A percentile compares a stretch with the other conserved stretches of the same genome.
These are phyloP conservation scores for Brachymystax lenok DNA, from an alignment of 2,797 vertebrate genomes.

Conservation along the genomic window DNA sequence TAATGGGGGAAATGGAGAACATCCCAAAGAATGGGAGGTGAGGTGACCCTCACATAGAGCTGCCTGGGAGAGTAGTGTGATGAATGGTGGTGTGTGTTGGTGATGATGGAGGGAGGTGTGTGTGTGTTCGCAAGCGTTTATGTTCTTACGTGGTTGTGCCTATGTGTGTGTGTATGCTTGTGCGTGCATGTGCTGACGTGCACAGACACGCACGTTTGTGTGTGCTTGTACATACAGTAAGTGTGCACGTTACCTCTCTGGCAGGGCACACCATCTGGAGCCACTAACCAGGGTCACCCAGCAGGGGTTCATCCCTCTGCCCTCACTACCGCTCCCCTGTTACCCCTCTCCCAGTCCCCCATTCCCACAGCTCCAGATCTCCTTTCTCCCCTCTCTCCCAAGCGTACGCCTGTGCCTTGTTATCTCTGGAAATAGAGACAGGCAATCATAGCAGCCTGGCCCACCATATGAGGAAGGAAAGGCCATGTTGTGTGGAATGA, in stretches of 20 bases:
- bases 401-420: constrained; percentile 44
- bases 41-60: background rate
- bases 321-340: constrained; percentile 63
- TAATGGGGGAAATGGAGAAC: constrained; percentile 51
- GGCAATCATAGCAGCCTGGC: constrained; percentile 55
- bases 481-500: constrained; percentile 54
- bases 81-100: constrained; percentile 9
- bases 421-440: constrained; percentile 48
- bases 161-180: background rate
- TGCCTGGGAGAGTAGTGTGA: background rate
- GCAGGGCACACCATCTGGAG: constrained; percentile 83
- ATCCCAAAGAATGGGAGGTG: constrained; percentile 34
- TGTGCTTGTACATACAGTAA: background rate
- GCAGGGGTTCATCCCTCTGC: constrained; percentile 70
- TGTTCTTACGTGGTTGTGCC: background rate
- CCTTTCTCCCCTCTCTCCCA: constrained; percentile 41
- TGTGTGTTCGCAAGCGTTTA: too few species aligned
- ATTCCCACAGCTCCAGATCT: constrained; percentile 63
- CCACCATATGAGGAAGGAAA: constrained; percentile 45
- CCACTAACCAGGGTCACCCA: constrained; percentile 75
- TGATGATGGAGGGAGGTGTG: too few species aligned
- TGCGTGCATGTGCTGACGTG: too few species aligned
- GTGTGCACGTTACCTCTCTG: background rate
- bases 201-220: background rate
- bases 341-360: constrained; percentile 57